Evolutionary conservation across 2,888 invertebrate genomes (phyloP).

Genomic region (Zygaena filipendulae): DNA sequence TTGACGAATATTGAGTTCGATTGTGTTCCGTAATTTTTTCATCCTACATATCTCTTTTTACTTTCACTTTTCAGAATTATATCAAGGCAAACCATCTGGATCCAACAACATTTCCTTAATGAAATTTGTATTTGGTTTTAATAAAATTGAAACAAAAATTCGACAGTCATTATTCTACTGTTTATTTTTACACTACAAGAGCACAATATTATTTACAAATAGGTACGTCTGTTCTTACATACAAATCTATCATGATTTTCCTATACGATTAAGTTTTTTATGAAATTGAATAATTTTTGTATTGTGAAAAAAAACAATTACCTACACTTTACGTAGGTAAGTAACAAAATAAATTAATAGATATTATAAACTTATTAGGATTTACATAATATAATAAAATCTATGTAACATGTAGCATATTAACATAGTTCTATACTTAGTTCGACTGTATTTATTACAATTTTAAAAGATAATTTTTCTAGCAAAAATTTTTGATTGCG

Average conservation of each 20-base stretch:
- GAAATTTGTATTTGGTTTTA: slow-evolving; percentile 4
- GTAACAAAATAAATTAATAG: too few species aligned
- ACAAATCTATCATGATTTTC: slow-evolving; percentile 23
- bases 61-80: slow-evolving; percentile 41
- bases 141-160: slow-evolving; percentile 35
- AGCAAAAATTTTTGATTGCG: too few species aligned
- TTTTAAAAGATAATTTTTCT: too few species aligned
- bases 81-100: slow-evolving; percentile 26
- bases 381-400: too few species aligned
- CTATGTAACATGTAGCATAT: too few species aligned
- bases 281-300: slow-evolving; percentile 17
- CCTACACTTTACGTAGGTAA: too few species aligned
- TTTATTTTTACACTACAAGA: slow-evolving; percentile 55
- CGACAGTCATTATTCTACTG: slow-evolving; percentile 59
- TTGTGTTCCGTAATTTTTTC: too few species aligned
- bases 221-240: slow-evolving; percentile 20
- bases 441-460: too few species aligned
- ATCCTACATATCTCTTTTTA: too few species aligned
- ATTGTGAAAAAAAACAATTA: slow-evolving; percentile 17
- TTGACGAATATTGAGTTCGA: too few species aligned
- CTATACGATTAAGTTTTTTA: slow-evolving; percentile 7
- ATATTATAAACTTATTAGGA: too few species aligned
- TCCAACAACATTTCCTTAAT: slow-evolving; percentile 20
- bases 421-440: too few species aligned
- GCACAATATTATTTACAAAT: slow-evolving; percentile 58